These are phyloP conservation scores for Trichopoda pennipes DNA, from an alignment of 2,888 invertebrate species.

Conservation along the genomic window DNA sequence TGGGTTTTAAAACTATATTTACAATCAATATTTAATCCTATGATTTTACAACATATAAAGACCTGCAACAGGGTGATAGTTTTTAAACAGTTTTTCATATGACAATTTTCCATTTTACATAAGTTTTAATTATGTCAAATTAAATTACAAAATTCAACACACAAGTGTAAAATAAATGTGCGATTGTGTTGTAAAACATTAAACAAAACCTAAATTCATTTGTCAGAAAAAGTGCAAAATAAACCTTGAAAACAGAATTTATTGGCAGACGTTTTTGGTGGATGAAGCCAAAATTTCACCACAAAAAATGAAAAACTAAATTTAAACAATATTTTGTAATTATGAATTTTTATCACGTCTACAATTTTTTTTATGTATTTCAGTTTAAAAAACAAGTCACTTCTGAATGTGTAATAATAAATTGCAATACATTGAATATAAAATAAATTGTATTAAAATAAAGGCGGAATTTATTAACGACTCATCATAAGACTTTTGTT, in stretches of 20 bases:
- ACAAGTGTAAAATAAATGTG: slow-evolving; percentile 9
- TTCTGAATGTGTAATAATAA: slow-evolving; percentile 26
- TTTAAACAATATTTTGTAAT: slow-evolving; percentile 24
- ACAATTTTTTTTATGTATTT: slow-evolving; percentile 15
- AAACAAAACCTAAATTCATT: slow-evolving; percentile 16
- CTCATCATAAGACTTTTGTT: background rate
- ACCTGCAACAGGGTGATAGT: slow-evolving; percentile 34
- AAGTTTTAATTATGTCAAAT: slow-evolving; percentile 30
- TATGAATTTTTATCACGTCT: slow-evolving; percentile 55
- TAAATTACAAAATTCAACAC: slow-evolving; percentile 33
- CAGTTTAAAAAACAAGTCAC: slow-evolving; percentile 19
- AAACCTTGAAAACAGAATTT: slow-evolving; percentile 65
- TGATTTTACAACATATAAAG: no score
- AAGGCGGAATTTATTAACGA: slow-evolving; percentile 41
- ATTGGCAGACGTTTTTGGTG: slow-evolving; percentile 62
- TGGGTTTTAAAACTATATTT: no score
- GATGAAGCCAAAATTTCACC: slow-evolving; percentile 67
- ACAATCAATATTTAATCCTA: no score
- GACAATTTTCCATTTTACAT: slow-evolving; percentile 11
- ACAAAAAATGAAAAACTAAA: slow-evolving; percentile 25
- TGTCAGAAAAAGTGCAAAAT: slow-evolving; percentile 50
- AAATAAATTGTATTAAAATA: background rate
- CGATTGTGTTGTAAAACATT: slow-evolving; percentile 7
- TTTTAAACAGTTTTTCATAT: slow-evolving; percentile 32
- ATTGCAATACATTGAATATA: slow-evolving; percentile 29